Conservation (phyloP, 2,113 vertebrate species). For the Carassius auratus region DNA sequence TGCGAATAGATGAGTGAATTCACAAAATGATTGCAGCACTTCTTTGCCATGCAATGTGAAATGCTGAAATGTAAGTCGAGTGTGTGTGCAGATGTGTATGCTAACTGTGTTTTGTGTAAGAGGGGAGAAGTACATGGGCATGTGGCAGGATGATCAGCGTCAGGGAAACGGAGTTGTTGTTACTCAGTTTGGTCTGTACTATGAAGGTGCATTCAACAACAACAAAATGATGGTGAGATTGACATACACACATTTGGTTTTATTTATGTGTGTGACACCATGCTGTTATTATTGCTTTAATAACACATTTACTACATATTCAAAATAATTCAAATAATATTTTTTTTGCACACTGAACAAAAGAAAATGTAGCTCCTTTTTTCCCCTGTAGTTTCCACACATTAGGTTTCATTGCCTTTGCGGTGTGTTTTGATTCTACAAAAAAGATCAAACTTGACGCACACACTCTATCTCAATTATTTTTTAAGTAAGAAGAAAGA, state of each 20-base stretch:
- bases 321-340: neutral
- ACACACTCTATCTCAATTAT: too few relatives aligned
- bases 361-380: neutral
- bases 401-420: neutral
- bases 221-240: conserved; percentile 95
- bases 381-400: neutral
- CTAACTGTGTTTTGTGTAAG: conserved; percentile 66
- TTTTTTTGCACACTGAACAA: neutral
- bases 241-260: neutral
- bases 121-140: conserved; percentile 98
- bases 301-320: neutral
- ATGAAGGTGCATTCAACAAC: conserved; percentile 91
- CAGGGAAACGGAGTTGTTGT: conserved; percentile 95
- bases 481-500: neutral
- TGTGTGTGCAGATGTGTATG: neutral
- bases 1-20: neutral
- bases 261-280: neutral
- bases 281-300: neutral
- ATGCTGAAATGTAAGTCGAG: neutral
- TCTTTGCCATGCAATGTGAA: neutral
- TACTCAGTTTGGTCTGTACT: conserved; percentile 97
- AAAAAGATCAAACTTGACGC: neutral
- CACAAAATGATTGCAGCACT: neutral
- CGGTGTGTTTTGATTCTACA: neutral
- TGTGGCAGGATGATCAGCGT: conserved; percentile 92